Percentiles rank a stretch among this genome's conserved stretches.
Conservation (phyloP, 2,888 invertebrate genomes). For the Spisula subtruncata region DNA sequence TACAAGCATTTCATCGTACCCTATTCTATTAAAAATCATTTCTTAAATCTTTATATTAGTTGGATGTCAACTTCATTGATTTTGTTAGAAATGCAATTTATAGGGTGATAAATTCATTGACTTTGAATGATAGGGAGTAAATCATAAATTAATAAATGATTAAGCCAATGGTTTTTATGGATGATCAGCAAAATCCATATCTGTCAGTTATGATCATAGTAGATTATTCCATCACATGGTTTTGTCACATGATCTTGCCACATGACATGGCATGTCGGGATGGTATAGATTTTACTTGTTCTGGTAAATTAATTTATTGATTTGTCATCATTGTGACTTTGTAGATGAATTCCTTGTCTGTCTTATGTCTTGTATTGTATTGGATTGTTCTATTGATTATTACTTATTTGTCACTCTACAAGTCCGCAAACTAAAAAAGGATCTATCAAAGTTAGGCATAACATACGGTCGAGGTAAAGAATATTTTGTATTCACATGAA, state of each 20-base stretch:
- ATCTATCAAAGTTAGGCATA: slow-evolving; percentile 65
- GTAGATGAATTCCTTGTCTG: neutral
- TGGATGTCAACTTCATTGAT: too few relatives aligned
- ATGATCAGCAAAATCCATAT: neutral
- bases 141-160: neutral
- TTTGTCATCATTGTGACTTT: slow-evolving; percentile 11
- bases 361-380: slow-evolving; percentile 7
- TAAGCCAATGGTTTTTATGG: neutral
- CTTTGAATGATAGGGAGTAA: neutral
- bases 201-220: neutral
- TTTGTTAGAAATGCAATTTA: too few relatives aligned
- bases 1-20: too few relatives aligned
- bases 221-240: neutral
- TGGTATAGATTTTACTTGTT: slow-evolving; percentile 17
- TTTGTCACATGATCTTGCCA: too few relatives aligned
- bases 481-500: neutral
- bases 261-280: neutral
- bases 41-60: too few relatives aligned
- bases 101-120: too few relatives aligned
- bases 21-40: too few relatives aligned
- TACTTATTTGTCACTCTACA: slow-evolving; percentile 25
- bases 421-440: slow-evolving; percentile 64
- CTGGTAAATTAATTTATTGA: slow-evolving; percentile 25
- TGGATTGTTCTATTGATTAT: slow-evolving; percentile 44
- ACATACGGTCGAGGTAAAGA: slow-evolving; percentile 65